Base-by-base conservation (phyloP, 2,888 invertebrate species). In the Heliconius charithonia region DNA sequence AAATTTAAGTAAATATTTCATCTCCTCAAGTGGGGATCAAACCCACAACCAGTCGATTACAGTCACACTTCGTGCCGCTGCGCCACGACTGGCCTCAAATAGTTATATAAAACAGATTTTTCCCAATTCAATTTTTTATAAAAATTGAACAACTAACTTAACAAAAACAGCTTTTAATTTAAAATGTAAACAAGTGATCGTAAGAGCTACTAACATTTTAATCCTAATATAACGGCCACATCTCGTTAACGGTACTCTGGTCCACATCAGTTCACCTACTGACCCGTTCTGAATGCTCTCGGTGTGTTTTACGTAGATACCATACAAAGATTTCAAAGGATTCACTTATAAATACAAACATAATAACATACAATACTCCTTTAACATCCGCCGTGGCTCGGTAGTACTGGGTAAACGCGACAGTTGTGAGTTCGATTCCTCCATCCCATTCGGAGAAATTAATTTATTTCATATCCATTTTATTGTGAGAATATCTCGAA, bases 221-320 rank as follows among this genome's bases (percentile, higher is more conserved):
- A 67, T 75, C 66, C 66, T 66, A 37, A 67, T 29, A 41, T 79
- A 82, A 81, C 80, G 81, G 80, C 27, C 65, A 59, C 66, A 70
- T 79, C 66, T 71, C 27, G 66, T 72, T 81, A 82, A 79, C 80
- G 80, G 79, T 79, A 75, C 29, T 37, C 65, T 32, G 45, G 45
- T 73, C 75, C 69, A 77, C 69, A 76, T 81, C 45, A 75, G 71
- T 79, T 69, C 81, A 73, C 80, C 81, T 67, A 81, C 80, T 82
- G 76, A 80, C 80, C 80, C 62, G 69, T 59, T 81, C 78, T 66
- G 66, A 69, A 29, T 69, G 63, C 13, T 9, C 63, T 63, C 7
- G 7, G 37, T 41, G 19, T 59, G n/a, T 72, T 72, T 32, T 72
- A 37, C n/a, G 0, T n/a, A n/a, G n/a, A n/a, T n/a, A 59, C 56